Percentiles rank a stretch among this genome's conserved stretches.
These are phyloP conservation scores for Percopsis transmontana DNA, from an alignment of 2,113 vertebrate genomes.

Conservation along the genomic window DNA sequence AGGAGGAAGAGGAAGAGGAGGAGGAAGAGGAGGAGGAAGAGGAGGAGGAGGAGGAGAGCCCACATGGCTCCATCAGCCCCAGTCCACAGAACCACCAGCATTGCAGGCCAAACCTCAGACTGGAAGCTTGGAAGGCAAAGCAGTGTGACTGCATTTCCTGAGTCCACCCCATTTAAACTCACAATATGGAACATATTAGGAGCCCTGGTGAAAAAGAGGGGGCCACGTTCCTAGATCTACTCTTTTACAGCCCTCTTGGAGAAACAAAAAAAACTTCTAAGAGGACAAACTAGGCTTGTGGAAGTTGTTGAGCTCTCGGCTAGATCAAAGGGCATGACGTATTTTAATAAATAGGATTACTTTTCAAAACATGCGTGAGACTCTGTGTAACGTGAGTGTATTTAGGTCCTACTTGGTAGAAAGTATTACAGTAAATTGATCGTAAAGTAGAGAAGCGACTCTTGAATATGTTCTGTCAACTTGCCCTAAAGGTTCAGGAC, in stretches of 20 bases:
- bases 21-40: neutral
- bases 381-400: slow-evolving; percentile 36
- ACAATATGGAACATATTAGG: slow-evolving; percentile 85
- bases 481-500: slow-evolving; percentile 34
- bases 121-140: slow-evolving; percentile 78
- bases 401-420: slow-evolving; percentile 40
- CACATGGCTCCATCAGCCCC: slow-evolving; percentile 73
- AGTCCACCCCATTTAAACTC: slow-evolving; percentile 80
- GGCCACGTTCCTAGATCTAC: slow-evolving; percentile 68
- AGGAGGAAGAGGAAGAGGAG: neutral
- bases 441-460: neutral
- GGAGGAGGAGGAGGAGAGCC: slow-evolving; percentile 60
- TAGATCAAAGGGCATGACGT: slow-evolving; percentile 56
- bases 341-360: slow-evolving; percentile 54
- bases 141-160: slow-evolving; percentile 81
- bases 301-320: slow-evolving; percentile 49
- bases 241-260: slow-evolving; percentile 73
- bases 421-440: slow-evolving; percentile 32
- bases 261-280: slow-evolving; percentile 57
- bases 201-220: slow-evolving; percentile 55
- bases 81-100: slow-evolving; percentile 73
- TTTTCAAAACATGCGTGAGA: slow-evolving; percentile 45
- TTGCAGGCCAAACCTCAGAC: slow-evolving; percentile 69
- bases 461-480: slow-evolving; percentile 17
- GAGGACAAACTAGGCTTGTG: slow-evolving; percentile 59